Evolutionary conservation across 2,113 vertebrate genomes (phyloP), one percentile per base, ranked within the genome.

Genomic region (Chlamydotis undulata): DNA sequence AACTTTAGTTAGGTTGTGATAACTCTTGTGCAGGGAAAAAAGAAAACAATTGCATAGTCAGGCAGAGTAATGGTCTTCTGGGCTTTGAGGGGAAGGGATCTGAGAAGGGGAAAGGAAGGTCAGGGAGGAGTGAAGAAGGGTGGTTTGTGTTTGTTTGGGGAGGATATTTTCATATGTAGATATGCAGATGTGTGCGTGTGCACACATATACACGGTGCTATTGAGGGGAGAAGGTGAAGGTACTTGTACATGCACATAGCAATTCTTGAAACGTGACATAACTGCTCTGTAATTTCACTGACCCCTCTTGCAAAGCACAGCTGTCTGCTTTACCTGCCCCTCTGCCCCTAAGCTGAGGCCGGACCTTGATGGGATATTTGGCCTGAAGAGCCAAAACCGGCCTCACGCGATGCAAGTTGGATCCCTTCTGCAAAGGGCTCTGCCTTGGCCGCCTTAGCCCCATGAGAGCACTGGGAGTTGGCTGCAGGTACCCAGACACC

Each of bases 221-320:
- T 0, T 24, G 35, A 67, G 43, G 24, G 43, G 39, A 37, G 8
- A 49, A 68, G 53, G 55, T 74, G 75, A 65, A 45, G 74, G 68
- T 14, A 16, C 1, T 1, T 17, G 53, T 14, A 37, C 33, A 50
- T 4, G 10, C 15, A 17, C 16, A 11, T 4, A 64, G 28, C 25
- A 23, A 3, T 29, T 43, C 15, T 35, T 31, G 14, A 33, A 59
- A 14, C 19, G 21, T 50, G 13, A 37, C 70, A 22, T 10, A 8
- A 19, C 18, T 60, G 14, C 45, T 19, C n/a, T 69, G 45, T 6
- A 3, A 10, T 28, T 52, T 50, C 79, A 47, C 29, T 0, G 3
- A 8, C 10, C n/a, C 7, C 45, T 33, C 0, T 5, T 16, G 31
- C 75, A 31, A 12, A 52, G 22, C n/a, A 10, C 0, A 0, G 12